These are phyloP conservation scores for Drosophila saltans DNA, from an alignment of 1,140 invertebrate genomes.

Conservation along the genomic window DNA sequence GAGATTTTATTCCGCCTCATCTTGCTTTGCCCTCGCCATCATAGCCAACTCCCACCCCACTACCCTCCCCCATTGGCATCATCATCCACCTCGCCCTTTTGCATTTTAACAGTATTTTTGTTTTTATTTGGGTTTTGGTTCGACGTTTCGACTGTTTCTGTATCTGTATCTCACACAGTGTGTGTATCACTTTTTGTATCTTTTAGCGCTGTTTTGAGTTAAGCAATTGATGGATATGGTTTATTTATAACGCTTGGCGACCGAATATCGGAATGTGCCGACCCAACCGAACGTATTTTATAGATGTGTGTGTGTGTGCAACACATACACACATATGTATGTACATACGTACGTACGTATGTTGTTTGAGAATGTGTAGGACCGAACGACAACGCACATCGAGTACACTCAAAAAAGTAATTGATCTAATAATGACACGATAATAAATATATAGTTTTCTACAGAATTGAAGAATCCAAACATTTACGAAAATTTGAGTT, in stretches of 20 bases:
- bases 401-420: slow-evolving; percentile 7
- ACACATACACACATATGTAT: slow-evolving; percentile 19
- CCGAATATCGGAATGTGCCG: slow-evolving; percentile 60
- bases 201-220: slow-evolving; percentile 81
- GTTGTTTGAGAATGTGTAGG: slow-evolving; percentile 10
- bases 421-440: slow-evolving; percentile 4
- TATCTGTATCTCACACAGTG: slow-evolving; percentile 53
- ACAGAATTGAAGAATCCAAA: too few relatives aligned
- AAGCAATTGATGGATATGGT: slow-evolving; percentile 82
- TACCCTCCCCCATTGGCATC: background rate
- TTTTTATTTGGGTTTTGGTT: slow-evolving; percentile 74
- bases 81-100: slow-evolving; percentile 17
- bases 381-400: slow-evolving; percentile 8
- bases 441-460: too few relatives aligned
- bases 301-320: background rate
- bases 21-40: slow-evolving; percentile 2
- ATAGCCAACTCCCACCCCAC: background rate
- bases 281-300: slow-evolving; percentile 22
- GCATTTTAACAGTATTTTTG: slow-evolving; percentile 53
- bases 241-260: slow-evolving; percentile 82
- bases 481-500: too few relatives aligned
- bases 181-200: slow-evolving; percentile 72
- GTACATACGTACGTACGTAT: background rate
- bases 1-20: slow-evolving; percentile 56
- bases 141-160: slow-evolving; percentile 55